These are phyloP conservation scores for Stercorarius parasiticus DNA, from an alignment of 2,113 vertebrate genomes.

Conservation along the genomic window DNA sequence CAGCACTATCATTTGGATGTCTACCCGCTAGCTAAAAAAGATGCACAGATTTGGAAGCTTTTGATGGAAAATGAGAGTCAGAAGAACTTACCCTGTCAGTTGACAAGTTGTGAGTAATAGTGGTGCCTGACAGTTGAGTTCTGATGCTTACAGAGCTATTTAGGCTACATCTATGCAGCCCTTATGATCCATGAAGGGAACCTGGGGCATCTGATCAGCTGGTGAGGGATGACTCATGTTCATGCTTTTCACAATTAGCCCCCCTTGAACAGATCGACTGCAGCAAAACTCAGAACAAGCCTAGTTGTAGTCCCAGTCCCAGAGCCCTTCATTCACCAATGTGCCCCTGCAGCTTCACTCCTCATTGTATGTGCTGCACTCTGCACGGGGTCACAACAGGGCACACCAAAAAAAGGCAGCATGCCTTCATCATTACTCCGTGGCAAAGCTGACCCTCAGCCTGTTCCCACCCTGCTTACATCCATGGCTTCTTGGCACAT, in stretches of 20 bases:
- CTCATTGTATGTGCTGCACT: neutral
- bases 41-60: neutral
- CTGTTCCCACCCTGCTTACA: neutral
- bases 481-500: rapidly evolving
- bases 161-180: neutral
- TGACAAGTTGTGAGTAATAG: neutral
- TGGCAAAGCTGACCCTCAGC: neutral
- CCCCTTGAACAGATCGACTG: neutral
- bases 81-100: neutral
- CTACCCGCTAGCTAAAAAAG: neutral
- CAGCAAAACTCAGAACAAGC: neutral
- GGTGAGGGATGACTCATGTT: neutral
- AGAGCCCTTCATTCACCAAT: neutral
- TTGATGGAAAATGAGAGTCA: neutral
- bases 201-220: neutral
- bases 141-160: neutral
- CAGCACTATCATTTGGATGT: neutral
- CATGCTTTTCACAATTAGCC: neutral
- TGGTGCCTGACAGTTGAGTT: neutral
- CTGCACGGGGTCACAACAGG: neutral
- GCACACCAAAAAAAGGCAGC: neutral
- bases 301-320: rapidly evolving
- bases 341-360: neutral
- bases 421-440: neutral
- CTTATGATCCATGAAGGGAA: neutral